Percentiles rank a stretch among this genome's conserved stretches.
phyloP scores from a whole-genome alignment of 1,140 invertebrate genomes.

The Gonatopus flavifemur region DNA sequence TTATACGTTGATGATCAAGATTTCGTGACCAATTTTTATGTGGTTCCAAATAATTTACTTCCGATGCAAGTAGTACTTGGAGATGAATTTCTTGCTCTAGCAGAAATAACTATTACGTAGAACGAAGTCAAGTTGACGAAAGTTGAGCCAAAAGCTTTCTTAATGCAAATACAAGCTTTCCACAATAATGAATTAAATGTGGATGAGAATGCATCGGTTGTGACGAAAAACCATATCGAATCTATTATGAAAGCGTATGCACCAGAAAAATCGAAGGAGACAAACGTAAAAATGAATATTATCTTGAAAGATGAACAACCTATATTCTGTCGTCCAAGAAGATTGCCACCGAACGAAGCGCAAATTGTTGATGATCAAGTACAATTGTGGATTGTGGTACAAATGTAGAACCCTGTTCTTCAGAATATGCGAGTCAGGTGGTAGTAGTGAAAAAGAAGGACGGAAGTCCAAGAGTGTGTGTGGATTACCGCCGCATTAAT shows the following conservation, averaged over 20 bases:
- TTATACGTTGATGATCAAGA: not conserved
- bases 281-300: conserved; percentile 4
- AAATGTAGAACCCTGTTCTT: conserved; percentile 29
- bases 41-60: not conserved
- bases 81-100: not conserved
- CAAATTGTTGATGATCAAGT: conserved; percentile 3
- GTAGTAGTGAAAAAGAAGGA: conserved; percentile 56
- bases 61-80: not conserved
- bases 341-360: conserved; percentile 2
- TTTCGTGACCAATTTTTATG: not conserved
- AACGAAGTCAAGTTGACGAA: not conserved
- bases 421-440: conserved; percentile 51
- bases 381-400: conserved; percentile 2
- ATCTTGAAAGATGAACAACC: conserved; percentile 4
- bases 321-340: conserved; percentile 1
- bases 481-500: conserved; percentile 30
- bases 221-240: not conserved
- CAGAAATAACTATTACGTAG: not conserved
- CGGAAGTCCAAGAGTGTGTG: conserved; percentile 41
- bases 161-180: not conserved
- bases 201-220: not conserved
- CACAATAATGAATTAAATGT: not conserved
- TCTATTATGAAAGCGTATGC: conserved; percentile 1
- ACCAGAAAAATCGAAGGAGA: not conserved
- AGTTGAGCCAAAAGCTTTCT: not conserved